Base-by-base conservation (phyloP, 2,797 vertebrate genomes). In the Alfaro cultratus region DNA sequence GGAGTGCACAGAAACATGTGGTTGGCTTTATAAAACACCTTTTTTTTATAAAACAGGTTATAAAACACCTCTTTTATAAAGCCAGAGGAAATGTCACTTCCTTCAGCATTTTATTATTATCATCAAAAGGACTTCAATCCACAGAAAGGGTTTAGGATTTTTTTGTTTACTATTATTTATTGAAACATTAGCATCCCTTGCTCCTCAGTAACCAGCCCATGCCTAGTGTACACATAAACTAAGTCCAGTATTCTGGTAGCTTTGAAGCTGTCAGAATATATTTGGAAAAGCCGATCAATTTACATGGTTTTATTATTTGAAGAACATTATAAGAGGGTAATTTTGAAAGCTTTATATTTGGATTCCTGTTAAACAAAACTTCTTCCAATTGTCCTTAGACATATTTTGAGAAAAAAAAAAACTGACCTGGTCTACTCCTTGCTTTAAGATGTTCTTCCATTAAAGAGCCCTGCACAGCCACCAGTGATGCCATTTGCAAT, bases 401-500 rank as follows among this genome's bases (percentile, higher is more conserved):
- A 11, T 41, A 41, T 41, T 68, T 26, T 53, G 51, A 53, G 45
- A 1, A 5, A 13, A 13, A 7, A 62, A 31, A 43, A n/a, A 43
- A 43, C 23, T 70, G 11, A 70, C 23, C 3, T n/a, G 12, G 39
- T 70, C 12, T 43, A n/a, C 11, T 3, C 6, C 23, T 76, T 76
- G 12, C 57, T 21, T 89, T 11, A 72, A 96, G 95, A 13, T 96
- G 95, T 86, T 80, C 2, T 1, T 0, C 1, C 11, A 1, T 89
- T 18, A 82, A 91, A 77, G 26, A 11, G 5, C 0, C 1, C 16
- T 96, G 95, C 67, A 85, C 49, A 3, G 0, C 0, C 39, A 83
- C 36, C 11, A 91, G 0, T 16, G 6, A 96, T 82, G 88, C 94
- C 21, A 76, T 95, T 80, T 96, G 95, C 86, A 70, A 80, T 3